Base-by-base conservation (phyloP, 2,797 vertebrate species). In the Sylvia borin region DNA sequence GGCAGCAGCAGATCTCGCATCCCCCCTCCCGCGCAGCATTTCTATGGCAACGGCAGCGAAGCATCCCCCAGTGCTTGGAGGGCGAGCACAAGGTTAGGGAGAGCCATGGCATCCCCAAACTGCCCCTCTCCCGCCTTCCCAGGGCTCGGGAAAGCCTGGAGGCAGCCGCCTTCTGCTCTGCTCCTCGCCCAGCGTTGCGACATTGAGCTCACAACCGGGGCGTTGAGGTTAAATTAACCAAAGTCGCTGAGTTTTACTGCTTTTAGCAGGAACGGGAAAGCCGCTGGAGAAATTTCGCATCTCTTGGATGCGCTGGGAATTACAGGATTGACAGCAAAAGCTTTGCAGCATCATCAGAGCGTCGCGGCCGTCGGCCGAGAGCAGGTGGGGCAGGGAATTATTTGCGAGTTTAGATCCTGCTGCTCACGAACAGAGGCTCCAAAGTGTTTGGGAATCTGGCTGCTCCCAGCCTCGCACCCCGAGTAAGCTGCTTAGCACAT, bases 1-100 rank as follows among this genome's bases (percentile, higher is more conserved):
- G 97, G 96, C 97, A 96, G 97, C 90, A 95, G 85, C 70, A 27
- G n/a, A 45, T 88, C 76, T 92, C 40, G 2, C 61, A 91, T 96
- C 72, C 77, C 64, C 32, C 70, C 45, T 38, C 54, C 53, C 29
- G 24, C 18, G 2, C 51, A 5, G 34, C 48, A 5, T 82, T 61
- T 9, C 93, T 16, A 72, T 67, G 70, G 92, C 71, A 89, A 83
- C 87, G 5, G 14, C 15, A 45, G 70, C 1, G 4, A 38, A 93
- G 86, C 92, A 84, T 82, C 76, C 48, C n/a, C 54, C 34, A 3
- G 68, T 82, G 67, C 43, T 4, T 3, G 80, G 75, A 50, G 72
- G 58, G 78, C 9, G 27, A 57, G 21, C 55, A 0, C 81, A 26
- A 60, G 55, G 72, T 29, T 16, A 4, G 34, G 67, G 19, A 66